Evolutionary conservation across 2,797 vertebrate genomes (phyloP).

Genomic region (Acipenser ruthenus): DNA sequence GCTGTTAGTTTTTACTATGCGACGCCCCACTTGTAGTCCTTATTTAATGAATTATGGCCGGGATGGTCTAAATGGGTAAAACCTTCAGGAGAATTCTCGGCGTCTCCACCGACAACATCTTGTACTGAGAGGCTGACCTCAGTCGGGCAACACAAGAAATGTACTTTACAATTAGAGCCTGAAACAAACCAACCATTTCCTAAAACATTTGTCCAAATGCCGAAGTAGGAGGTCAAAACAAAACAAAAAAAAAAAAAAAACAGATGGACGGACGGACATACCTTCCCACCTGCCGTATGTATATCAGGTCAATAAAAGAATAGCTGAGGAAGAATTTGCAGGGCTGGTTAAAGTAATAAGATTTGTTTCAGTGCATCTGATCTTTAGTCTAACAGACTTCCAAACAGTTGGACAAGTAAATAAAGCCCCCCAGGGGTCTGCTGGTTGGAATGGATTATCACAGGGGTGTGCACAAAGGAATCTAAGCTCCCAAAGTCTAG

Average conservation of each 20-base stretch:
- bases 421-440: constrained; percentile 72
- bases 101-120: too few relatives aligned
- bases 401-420: constrained; percentile 81
- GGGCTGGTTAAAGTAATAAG: constrained; percentile 72
- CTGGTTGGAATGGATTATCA: constrained; percentile 70
- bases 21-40: constrained; percentile 18
- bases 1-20: constrained; percentile 37
- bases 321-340: constrained; percentile 61
- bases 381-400: constrained; percentile 79
- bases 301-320: constrained; percentile 46
- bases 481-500: constrained; percentile 56
- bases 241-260: neutral
- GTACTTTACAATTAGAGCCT: too few relatives aligned
- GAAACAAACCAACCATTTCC: too few relatives aligned
- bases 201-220: too few relatives aligned
- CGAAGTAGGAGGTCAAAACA: too few relatives aligned
- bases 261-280: constrained; percentile 18
- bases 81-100: constrained; percentile 19
- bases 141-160: too few relatives aligned
- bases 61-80: constrained; percentile 21
- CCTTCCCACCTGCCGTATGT: constrained; percentile 37
- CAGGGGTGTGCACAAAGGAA: constrained; percentile 66
- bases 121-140: too few relatives aligned
- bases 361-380: constrained; percentile 79
- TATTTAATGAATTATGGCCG: constrained; percentile 31